Evolutionary conservation across 2,888 invertebrate species (phyloP).

Genomic region (Epinotia ramella): DNA sequence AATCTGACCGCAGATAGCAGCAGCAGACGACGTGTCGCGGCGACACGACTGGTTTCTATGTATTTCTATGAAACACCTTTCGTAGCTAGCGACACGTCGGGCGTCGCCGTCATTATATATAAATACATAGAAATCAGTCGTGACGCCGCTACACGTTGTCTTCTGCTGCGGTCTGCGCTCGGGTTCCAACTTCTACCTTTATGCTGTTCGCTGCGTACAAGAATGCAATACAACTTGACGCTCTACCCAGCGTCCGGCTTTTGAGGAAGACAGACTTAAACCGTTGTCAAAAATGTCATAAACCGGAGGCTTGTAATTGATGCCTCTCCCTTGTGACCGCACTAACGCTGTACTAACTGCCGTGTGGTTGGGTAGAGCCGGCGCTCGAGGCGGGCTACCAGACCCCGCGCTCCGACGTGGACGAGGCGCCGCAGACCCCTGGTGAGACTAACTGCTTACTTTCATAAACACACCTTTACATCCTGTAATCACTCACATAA

Average conservation of each 20-base stretch:
- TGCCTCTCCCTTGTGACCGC: conserved; percentile 5
- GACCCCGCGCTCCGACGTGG: conserved; percentile 67
- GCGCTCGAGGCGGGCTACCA: conserved; percentile 62
- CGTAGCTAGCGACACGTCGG: no score
- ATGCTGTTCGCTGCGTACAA: no score
- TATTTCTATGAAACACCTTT: no score
- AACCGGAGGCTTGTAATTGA: background rate
- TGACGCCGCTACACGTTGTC: no score
- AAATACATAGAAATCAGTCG: no score
- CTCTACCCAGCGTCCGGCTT: background rate
- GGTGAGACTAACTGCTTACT: conserved; percentile 58
- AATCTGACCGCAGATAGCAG: background rate
- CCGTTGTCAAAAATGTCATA: background rate
- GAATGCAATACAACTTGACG: no score
- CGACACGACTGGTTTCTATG: no score
- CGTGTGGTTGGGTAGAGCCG: conserved; percentile 59
- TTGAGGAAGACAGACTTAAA: background rate
- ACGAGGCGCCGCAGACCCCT: conserved; percentile 74
- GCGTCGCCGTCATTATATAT: no score
- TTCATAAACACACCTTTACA: background rate
- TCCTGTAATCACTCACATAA: background rate
- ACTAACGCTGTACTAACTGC: conserved; percentile 38
- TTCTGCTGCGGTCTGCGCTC: no score
- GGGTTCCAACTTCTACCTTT: background rate
- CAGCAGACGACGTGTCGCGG: no score